phyloP scores from a whole-genome alignment of 53 echinoderm and acorn worm species.

The Antedon mediterranea region DNA sequence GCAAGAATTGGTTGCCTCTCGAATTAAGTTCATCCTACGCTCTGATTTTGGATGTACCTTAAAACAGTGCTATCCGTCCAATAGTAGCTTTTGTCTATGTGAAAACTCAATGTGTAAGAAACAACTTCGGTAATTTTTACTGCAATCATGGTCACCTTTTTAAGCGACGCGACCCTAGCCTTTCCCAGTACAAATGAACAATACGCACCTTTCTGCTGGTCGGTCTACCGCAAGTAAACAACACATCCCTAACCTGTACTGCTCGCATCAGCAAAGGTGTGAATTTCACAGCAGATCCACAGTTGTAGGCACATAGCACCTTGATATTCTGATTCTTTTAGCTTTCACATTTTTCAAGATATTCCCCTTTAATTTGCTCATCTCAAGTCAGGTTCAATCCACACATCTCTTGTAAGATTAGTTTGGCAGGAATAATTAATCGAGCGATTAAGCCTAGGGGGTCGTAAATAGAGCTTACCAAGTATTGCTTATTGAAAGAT shows the following conservation, averaged over 20 bases:
- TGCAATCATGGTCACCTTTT: constrained; percentile 9
- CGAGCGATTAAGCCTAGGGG: constrained; percentile 20
- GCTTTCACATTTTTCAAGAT: not conserved
- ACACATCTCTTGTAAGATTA: constrained; percentile 19
- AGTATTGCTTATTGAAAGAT: not conserved
- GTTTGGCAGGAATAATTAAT: constrained; percentile 2
- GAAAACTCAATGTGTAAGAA: not conserved
- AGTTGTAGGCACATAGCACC: not conserved
- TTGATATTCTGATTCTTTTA: not conserved
- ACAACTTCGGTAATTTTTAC: not conserved
- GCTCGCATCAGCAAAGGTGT: constrained; percentile 6
- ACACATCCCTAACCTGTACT: constrained; percentile 5
- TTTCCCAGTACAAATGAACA: constrained; percentile 17
- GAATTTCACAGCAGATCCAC: not conserved
- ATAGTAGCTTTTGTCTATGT: not conserved
- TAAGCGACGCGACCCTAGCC: constrained; percentile 1
- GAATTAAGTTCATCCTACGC: constrained; percentile 16
- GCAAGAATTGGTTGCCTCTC: constrained; percentile 11
- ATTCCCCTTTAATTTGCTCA: not conserved
- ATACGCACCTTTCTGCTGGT: not conserved
- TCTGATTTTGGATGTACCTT: constrained; percentile 24
- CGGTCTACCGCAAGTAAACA: constrained; percentile 1
- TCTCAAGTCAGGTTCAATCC: constrained; percentile 14
- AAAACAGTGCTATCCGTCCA: constrained; percentile 35
- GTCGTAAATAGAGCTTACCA: constrained; percentile 8